Evolutionary conservation across 92 coral and sea anemone genomes (phyloP), one percentile per base, ranked within the genome.

Genomic region (Bergia puertoricense): DNA sequence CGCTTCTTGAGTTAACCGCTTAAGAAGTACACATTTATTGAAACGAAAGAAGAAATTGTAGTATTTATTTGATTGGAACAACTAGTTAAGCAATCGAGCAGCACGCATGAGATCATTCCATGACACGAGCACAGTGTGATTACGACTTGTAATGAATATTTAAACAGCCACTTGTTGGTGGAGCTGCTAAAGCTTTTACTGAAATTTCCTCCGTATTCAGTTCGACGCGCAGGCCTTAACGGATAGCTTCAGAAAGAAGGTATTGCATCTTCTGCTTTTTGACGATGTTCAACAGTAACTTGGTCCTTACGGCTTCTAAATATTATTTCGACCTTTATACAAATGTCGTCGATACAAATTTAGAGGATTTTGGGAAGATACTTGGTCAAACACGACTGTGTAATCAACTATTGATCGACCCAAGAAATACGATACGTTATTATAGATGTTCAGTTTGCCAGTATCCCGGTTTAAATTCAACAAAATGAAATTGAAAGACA

Each of bases 171-270:
- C 87, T 84, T 84, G 87, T 84, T 84, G 59, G 87, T 23, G 72
- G 77, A 72, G 87, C 79, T 36, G 43, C 79, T 84, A 91, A 95
- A 93, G 94, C 94, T 95, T 93, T 95, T 93, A 90, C 90, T 88
- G 77, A 92, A 90, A 86, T 89, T 90, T 90, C 78, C 74, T 91
- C 93, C 85, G 86, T 91, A 91, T 93, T 91, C 98, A 95, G 89
- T 91, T 91, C 93, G 82, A 89, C 92, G 84, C 90, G 87, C 92
- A 89, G 90, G 92, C 92, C 84, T 66, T 81, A 89, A 75, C 92
- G 86, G 91, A 45, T 86, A 86, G 94, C 94, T 89, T 89, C 90
- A 68, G 51, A 72, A 7, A 83, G 82, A 91, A 91, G 93, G 93
- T 91, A 91, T 82, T 54, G 45, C 65, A 38, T 15, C 23, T 83